Evolutionary conservation across 2,797 vertebrate genomes (phyloP).

Genomic region (Falco peregrinus): DNA sequence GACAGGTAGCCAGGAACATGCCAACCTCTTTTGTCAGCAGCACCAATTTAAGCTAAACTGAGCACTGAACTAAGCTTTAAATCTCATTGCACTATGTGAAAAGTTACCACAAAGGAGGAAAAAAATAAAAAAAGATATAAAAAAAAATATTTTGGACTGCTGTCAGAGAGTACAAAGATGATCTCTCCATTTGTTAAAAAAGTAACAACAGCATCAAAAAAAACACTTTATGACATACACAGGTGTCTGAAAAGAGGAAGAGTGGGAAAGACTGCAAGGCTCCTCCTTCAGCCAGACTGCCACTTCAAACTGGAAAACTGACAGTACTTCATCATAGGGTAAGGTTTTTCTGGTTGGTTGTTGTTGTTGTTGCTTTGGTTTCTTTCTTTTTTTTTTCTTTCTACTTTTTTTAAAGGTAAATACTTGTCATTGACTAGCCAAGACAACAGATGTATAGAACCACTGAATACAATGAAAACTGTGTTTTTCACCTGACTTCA

Average conservation of each 20-base stretch:
- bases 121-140: no score
- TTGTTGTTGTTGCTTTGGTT: background rate
- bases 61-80: background rate
- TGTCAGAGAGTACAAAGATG: background rate
- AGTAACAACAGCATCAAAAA: background rate
- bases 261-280: background rate
- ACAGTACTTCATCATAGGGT: background rate
- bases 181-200: background rate
- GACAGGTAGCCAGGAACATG: background rate
- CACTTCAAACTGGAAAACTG: background rate
- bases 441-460: background rate
- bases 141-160: background rate
- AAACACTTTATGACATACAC: background rate
- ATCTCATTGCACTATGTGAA: background rate
- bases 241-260: background rate
- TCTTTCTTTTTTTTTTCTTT: background rate
- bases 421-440: background rate
- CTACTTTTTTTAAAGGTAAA: background rate
- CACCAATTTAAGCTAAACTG: background rate
- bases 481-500: background rate
- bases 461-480: background rate
- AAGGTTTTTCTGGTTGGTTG: background rate
- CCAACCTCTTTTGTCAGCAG: background rate
- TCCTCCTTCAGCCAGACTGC: background rate
- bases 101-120: background rate